phyloP scores from a whole-genome alignment of 2,797 vertebrate genomes.

The Eurystomus glaucurus region DNA sequence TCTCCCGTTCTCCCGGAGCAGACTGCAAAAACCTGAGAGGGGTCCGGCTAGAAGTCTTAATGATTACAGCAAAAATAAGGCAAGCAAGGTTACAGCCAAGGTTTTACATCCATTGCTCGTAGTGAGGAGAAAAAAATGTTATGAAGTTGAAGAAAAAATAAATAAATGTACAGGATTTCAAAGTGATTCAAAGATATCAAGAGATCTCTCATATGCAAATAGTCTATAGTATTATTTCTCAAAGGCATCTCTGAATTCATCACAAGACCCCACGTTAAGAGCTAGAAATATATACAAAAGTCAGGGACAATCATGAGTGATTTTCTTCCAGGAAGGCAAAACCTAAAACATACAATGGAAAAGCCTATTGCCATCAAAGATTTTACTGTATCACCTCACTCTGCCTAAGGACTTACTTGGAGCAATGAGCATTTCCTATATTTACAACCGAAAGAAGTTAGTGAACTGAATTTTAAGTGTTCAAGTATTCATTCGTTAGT shows the following conservation, averaged over 20 bases:
- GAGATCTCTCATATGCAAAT: not conserved
- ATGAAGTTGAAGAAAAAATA: not conserved
- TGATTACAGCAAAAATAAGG: not conserved
- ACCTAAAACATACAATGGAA: not conserved
- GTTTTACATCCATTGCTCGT: not conserved
- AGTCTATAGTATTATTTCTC: not conserved
- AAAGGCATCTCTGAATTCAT: not conserved
- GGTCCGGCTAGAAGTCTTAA: not conserved
- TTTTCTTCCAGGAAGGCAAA: not conserved
- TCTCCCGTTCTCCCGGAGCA: not conserved
- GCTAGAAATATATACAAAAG: not conserved
- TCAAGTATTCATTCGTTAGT: not conserved
- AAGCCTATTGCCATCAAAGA: not conserved
- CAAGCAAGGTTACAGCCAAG: not conserved
- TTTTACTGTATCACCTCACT: not conserved
- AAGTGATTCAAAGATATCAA: not conserved
- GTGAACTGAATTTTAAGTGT: not conserved
- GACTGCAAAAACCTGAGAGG: not conserved
- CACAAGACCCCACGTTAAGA: not conserved
- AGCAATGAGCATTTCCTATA: not conserved
- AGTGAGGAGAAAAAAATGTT: not conserved
- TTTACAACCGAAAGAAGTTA: not conserved
- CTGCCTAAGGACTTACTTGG: not conserved
- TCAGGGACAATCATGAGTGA: not conserved
- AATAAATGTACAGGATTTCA: not conserved